Conservation (phyloP, 2,888 invertebrate genomes). For the Agrilus mali region DNA sequence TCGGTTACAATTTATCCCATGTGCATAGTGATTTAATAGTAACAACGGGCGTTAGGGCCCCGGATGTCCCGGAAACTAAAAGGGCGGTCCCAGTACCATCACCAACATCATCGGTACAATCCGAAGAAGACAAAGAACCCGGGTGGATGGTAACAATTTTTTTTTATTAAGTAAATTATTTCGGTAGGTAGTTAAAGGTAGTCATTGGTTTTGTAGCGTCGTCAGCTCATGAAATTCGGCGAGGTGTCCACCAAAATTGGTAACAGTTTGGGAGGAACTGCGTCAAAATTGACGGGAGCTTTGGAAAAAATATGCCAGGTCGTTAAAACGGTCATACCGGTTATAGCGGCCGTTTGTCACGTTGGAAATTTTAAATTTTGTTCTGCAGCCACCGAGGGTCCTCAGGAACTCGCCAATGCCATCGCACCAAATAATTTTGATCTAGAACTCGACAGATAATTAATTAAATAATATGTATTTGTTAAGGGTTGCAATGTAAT, state of each 20-base stretch:
- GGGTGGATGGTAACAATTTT: too few relatives aligned
- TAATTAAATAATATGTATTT: too few relatives aligned
- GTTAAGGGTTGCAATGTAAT: too few relatives aligned
- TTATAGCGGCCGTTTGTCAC: conserved; percentile 30
- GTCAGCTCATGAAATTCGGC: conserved; percentile 26
- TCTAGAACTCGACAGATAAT: not conserved
- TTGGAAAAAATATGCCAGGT: conserved; percentile 31
- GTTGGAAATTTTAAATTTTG: conserved; percentile 33
- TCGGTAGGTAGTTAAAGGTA: too few relatives aligned
- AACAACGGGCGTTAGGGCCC: too few relatives aligned
- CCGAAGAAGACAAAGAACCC: too few relatives aligned
- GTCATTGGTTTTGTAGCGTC: conserved; percentile 23
- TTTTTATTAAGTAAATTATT: too few relatives aligned
- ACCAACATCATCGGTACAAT: too few relatives aligned
- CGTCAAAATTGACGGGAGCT: conserved; percentile 24
- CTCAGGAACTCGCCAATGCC: conserved; percentile 16
- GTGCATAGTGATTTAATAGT: too few relatives aligned
- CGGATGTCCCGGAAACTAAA: too few relatives aligned
- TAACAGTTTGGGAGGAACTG: conserved; percentile 26
- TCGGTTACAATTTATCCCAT: too few relatives aligned
- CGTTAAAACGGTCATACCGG: conserved; percentile 30
- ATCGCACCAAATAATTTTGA: conserved; percentile 7
- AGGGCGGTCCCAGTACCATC: too few relatives aligned
- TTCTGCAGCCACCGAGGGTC: conserved; percentile 24
- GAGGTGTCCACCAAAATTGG: conserved; percentile 27